These are phyloP conservation scores for Grantiella picta DNA, from an alignment of 2,113 vertebrate species.

Conservation along the genomic window DNA sequence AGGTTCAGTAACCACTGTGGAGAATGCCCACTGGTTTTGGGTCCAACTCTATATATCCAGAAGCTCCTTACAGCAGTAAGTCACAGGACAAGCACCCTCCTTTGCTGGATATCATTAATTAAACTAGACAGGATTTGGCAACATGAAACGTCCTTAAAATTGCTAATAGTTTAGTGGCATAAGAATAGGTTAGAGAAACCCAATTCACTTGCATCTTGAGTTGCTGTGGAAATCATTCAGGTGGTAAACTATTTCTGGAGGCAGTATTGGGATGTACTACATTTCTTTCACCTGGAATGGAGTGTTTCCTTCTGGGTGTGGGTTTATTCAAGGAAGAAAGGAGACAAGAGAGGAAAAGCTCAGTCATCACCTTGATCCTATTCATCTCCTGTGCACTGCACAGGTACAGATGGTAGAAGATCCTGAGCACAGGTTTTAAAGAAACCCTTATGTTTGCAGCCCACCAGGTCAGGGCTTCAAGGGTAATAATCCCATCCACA, in stretches of 20 bases:
- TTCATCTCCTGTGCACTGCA: not conserved
- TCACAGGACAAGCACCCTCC: not conserved
- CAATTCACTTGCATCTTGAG: not conserved
- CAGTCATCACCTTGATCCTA: accelerated
- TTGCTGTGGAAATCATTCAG: not conserved
- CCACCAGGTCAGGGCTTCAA: not conserved
- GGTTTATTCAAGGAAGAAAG: not conserved
- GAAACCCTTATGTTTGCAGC: not conserved
- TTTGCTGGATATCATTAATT: not conserved
- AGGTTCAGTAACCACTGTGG: not conserved
- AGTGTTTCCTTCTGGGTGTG: not conserved
- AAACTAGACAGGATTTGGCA: not conserved
- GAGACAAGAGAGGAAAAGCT: not conserved
- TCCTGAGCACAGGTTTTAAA: not conserved
- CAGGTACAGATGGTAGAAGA: not conserved
- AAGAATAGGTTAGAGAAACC: not conserved
- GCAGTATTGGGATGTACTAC: not conserved
- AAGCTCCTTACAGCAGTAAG: not conserved
- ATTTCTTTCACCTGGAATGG: not conserved
- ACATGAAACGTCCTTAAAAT: not conserved
- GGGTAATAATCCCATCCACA: not conserved
- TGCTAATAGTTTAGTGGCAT: not conserved
- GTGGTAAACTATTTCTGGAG: not conserved
- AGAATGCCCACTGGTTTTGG: not conserved
- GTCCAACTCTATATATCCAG: not conserved